A percentile compares a stretch with the other conserved stretches of the same genome.
Conservation (phyloP, 2,888 invertebrate species). For the Mechanitis messenoides region DNA sequence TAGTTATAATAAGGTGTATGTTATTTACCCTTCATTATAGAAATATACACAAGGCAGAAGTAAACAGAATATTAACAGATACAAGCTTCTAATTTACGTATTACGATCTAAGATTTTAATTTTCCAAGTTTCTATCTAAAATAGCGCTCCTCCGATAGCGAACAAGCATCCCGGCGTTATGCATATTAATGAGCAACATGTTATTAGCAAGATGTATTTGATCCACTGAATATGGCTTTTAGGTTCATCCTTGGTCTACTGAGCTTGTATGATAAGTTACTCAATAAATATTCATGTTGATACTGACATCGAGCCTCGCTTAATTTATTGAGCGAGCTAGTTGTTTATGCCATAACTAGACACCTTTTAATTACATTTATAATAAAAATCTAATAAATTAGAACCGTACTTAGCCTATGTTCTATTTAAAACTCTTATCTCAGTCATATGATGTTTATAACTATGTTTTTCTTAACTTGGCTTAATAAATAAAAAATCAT, state of each 20-base stretch:
- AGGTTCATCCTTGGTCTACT: slow-evolving; percentile 38
- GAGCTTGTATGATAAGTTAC: slow-evolving; percentile 37
- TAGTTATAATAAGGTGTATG: no score
- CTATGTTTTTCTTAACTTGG: no score
- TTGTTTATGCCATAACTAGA: slow-evolving; percentile 6
- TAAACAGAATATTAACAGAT: slow-evolving; percentile 11
- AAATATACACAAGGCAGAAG: slow-evolving; percentile 19
- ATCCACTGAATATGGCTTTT: slow-evolving; percentile 38
- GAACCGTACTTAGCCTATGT: no score
- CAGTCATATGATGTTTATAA: no score
- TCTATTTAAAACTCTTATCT: no score
- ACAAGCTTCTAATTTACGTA: slow-evolving; percentile 37
- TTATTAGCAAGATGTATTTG: slow-evolving; percentile 49
- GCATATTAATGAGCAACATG: slow-evolving; percentile 65
- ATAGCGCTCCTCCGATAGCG: slow-evolving; percentile 53
- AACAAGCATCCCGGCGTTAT: slow-evolving; percentile 61
- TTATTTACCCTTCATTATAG: slow-evolving; percentile 21
- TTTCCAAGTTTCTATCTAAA: slow-evolving; percentile 64
- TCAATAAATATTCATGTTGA: slow-evolving; percentile 37
- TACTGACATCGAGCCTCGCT: slow-evolving; percentile 25
- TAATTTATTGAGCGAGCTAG: slow-evolving; percentile 29
- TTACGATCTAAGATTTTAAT: slow-evolving; percentile 58
- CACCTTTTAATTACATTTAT: neutral
- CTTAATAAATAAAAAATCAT: no score
- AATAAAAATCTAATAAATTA: no score